phyloP scores from a whole-genome alignment of 53 echinoderm and acorn worm genomes.

The Crossaster papposus region DNA sequence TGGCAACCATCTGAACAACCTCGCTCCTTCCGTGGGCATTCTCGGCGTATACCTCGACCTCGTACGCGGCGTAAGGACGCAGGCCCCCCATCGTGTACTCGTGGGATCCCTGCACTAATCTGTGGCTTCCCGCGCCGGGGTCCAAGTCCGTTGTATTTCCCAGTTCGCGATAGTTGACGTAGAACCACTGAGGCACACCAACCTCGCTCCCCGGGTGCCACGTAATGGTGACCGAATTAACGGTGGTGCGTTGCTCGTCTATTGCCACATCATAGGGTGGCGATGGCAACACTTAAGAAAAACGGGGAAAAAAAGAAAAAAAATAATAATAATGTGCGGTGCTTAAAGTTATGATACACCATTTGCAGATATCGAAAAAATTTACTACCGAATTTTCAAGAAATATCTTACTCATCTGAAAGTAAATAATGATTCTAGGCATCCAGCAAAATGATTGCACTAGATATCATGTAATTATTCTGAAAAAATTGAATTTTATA shows the following conservation, averaged over 20 bases:
- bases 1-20: background rate
- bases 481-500: too few species aligned
- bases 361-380: too few species aligned
- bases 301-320: too few species aligned
- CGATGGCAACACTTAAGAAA: background rate
- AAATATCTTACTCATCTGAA: too few species aligned
- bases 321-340: too few species aligned
- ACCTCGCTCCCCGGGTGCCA: constrained; percentile 2
- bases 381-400: too few species aligned
- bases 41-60: constrained; percentile 18
- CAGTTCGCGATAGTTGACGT: background rate
- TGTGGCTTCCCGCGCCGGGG: background rate
- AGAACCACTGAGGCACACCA: background rate
- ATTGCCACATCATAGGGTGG: background rate
- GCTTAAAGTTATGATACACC: too few species aligned
- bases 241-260: background rate
- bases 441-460: too few species aligned
- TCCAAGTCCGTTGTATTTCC: background rate
- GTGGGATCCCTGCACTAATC: background rate
- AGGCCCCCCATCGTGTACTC: background rate
- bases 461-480: too few species aligned
- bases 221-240: background rate
- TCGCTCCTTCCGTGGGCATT: background rate
- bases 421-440: too few species aligned
- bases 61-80: background rate